Conservation (phyloP, 2,797 vertebrate genomes). For the Craterocephalus amniculus region DNA sequence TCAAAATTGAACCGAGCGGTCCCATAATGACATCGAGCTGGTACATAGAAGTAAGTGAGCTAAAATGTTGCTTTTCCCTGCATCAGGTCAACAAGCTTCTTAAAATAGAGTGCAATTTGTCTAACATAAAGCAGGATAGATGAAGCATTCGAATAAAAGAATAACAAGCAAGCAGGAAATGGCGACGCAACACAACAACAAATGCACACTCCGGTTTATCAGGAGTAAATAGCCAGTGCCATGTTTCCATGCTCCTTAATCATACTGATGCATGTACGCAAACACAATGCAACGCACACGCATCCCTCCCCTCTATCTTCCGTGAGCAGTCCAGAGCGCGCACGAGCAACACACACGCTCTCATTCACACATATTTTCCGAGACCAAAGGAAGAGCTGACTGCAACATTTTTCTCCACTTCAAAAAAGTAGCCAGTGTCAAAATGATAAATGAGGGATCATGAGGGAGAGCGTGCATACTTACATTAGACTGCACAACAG, state of each 20-base stretch:
- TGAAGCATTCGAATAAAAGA: constrained; percentile 58
- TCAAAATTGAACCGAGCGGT: constrained; percentile 48
- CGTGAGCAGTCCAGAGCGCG: constrained; percentile 28
- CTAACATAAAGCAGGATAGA: constrained; percentile 67
- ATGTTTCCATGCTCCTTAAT: constrained; percentile 75
- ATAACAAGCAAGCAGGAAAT: constrained; percentile 62
- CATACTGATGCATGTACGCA: constrained; percentile 69
- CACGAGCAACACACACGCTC: constrained; percentile 43
- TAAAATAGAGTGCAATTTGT: constrained; percentile 72
- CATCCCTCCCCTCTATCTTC: constrained; percentile 55
- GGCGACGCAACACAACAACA: constrained; percentile 57
- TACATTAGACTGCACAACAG: constrained; percentile 76
- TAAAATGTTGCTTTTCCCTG: constrained; percentile 31
- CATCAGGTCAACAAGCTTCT: constrained; percentile 62
- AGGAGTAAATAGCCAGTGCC: constrained; percentile 73
- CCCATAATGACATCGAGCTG: constrained; percentile 20
- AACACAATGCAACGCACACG: constrained; percentile 41
- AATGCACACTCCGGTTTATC: constrained; percentile 67
- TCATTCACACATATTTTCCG: constrained; percentile 67
- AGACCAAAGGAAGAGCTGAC: constrained; percentile 84
- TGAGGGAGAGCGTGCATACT: constrained; percentile 77
- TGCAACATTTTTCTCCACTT: constrained; percentile 86
- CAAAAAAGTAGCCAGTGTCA: constrained; percentile 86
- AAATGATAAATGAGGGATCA: constrained; percentile 85
- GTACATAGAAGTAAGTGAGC: constrained; percentile 38